A percentile compares a stretch with the other conserved stretches of the same genome.
Conservation (phyloP, 2,888 invertebrate genomes). For the Polydrusus tereticollis region DNA sequence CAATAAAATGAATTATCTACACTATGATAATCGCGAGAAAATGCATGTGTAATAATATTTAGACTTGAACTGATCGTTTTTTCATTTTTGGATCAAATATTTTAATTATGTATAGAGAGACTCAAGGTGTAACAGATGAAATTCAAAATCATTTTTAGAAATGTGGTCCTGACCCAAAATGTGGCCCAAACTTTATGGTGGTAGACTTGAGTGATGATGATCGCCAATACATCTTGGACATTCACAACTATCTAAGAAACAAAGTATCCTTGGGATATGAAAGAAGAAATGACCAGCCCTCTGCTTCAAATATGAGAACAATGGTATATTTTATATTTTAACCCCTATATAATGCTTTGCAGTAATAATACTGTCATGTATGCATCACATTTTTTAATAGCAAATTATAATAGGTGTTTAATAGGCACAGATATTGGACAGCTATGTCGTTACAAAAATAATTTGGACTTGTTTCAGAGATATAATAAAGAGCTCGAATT, state of each 20-base stretch:
- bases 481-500: conserved; percentile 63
- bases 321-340: conserved; percentile 55
- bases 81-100: no score
- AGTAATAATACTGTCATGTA: no score
- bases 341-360: no score
- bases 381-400: no score
- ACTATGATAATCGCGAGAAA: no score
- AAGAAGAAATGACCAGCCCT: conserved; percentile 60
- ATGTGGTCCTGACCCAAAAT: conserved; percentile 60
- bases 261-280: conserved; percentile 63
- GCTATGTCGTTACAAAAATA: no score
- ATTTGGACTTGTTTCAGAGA: conserved; percentile 55
- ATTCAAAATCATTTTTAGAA: conserved; percentile 59
- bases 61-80: no score
- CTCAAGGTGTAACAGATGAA: no score
- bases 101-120: no score
- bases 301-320: conserved; percentile 62
- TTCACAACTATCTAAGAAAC: conserved; percentile 63
- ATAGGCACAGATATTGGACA: neutral
- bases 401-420: no score
- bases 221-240: conserved; percentile 61
- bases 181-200: conserved; percentile 61
- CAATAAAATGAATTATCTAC: no score
- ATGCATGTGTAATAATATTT: no score
- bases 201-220: conserved; percentile 58